Conservation (phyloP, 2,797 vertebrate species). For the Erpetoichthys calabaricus region DNA sequence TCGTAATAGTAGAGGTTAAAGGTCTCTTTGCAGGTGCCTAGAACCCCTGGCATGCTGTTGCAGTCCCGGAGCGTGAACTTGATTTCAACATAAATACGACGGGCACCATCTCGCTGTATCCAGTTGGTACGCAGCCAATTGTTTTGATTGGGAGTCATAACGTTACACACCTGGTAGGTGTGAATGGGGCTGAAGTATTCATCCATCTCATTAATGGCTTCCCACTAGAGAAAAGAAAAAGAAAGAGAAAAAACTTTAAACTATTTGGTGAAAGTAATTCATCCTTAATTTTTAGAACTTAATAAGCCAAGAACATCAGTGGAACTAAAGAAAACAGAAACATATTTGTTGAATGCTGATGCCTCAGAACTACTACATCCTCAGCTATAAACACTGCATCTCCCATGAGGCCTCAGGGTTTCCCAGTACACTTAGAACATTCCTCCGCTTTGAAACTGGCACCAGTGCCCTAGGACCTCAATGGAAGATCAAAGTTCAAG, state of each 20-base stretch:
- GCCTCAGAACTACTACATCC: too few relatives aligned
- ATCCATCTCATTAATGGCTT: conserved; percentile 95
- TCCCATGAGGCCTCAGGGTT: too few relatives aligned
- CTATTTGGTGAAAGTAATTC: neutral
- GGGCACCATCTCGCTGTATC: conserved; percentile 74
- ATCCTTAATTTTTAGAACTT: too few relatives aligned
- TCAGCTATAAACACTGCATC: too few relatives aligned
- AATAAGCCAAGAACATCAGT: too few relatives aligned
- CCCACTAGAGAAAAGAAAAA: conserved; percentile 61
- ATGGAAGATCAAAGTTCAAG: too few relatives aligned
- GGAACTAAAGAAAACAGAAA: too few relatives aligned
- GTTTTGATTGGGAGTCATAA: conserved; percentile 94
- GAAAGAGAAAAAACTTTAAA: conserved; percentile 2
- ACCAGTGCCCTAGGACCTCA: too few relatives aligned
- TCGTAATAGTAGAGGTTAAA: conserved; percentile 94
- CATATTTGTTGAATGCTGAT: too few relatives aligned
- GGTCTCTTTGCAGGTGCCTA: conserved; percentile 94
- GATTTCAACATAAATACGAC: conserved; percentile 82
- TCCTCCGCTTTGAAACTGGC: too few relatives aligned
- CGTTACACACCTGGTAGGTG: conserved; percentile 94
- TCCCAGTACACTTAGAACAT: too few relatives aligned
- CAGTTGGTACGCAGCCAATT: conserved; percentile 90
- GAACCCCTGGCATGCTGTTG: conserved; percentile 90
- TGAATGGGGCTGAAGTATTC: conserved; percentile 91
- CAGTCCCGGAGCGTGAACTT: conserved; percentile 90